Conservation (phyloP, 2,797 vertebrate genomes). For the Pseudomugil gertrudae region DNA sequence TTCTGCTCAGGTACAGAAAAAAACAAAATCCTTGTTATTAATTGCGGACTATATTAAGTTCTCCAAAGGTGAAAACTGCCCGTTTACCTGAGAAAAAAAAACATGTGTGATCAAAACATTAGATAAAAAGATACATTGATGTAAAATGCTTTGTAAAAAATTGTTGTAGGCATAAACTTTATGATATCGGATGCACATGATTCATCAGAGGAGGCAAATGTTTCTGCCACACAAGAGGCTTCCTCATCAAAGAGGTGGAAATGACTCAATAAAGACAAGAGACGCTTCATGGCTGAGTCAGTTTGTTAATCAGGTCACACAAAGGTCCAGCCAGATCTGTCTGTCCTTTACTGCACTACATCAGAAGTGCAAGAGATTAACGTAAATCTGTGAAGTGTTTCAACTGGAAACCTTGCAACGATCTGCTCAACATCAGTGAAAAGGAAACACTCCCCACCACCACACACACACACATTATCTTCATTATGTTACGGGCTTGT, state of each 20-base stretch:
- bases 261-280: conserved; percentile 29
- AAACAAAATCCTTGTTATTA: background rate
- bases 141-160: background rate
- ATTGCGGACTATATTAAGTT: background rate
- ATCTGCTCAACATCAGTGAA: background rate
- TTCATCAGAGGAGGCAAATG: conserved; percentile 10
- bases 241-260: conserved; percentile 30
- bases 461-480: background rate
- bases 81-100: background rate
- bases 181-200: background rate
- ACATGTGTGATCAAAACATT: background rate
- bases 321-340: conserved; percentile 29
- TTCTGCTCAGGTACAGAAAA: background rate
- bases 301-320: conserved; percentile 29
- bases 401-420: background rate
- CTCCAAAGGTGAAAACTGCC: background rate
- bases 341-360: conserved; percentile 18
- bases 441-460: background rate
- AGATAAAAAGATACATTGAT: background rate
- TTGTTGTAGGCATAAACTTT: background rate
- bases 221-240: conserved; percentile 10
- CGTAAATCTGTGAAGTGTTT: conserved; percentile 33
- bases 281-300: conserved; percentile 34
- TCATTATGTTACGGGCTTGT: background rate
- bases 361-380: conserved; percentile 42